Evolutionary conservation across 2,797 vertebrate genomes (phyloP).

Genomic region (Hyperoplus immaculatus): DNA sequence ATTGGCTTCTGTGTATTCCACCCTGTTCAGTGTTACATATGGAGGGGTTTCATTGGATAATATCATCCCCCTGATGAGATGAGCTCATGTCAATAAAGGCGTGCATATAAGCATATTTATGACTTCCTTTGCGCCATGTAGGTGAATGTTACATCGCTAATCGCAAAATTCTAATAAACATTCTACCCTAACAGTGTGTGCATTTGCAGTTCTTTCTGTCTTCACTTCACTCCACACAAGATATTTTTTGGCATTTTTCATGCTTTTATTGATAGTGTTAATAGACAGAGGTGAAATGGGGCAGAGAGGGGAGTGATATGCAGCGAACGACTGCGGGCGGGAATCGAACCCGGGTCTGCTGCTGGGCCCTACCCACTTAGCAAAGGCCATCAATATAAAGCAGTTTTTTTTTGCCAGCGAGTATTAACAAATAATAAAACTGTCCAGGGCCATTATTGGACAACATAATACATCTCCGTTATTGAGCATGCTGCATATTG

Average conservation of each 20-base stretch:
- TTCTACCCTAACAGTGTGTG: constrained; percentile 61
- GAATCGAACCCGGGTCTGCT: too few relatives aligned
- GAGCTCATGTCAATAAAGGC: constrained; percentile 73
- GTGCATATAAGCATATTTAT: constrained; percentile 82
- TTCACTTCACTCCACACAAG: neutral
- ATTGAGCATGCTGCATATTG: neutral
- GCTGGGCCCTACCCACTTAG: too few relatives aligned
- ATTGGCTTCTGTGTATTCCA: constrained; percentile 40
- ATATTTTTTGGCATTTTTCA: neutral
- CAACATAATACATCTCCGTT: neutral
- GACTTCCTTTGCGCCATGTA: constrained; percentile 83
- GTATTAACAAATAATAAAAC: too few relatives aligned
- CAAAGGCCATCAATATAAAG: too few relatives aligned
- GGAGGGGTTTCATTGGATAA: constrained; percentile 52
- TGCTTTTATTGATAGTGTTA: too few relatives aligned
- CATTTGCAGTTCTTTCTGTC: constrained; percentile 9
- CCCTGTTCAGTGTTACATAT: constrained; percentile 26
- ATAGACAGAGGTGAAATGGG: too few relatives aligned
- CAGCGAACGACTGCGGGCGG: too few relatives aligned
- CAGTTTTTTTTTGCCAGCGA: neutral
- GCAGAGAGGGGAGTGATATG: too few relatives aligned
- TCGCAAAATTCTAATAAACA: constrained; percentile 85
- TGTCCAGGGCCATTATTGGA: neutral
- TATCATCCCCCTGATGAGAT: constrained; percentile 64
- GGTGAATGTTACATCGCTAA: constrained; percentile 84